Percentiles rank a stretch among this genome's conserved stretches.
These are phyloP conservation scores for Digitonthophagus gazella DNA, from an alignment of 2,888 invertebrate genomes.

Conservation along the genomic window DNA sequence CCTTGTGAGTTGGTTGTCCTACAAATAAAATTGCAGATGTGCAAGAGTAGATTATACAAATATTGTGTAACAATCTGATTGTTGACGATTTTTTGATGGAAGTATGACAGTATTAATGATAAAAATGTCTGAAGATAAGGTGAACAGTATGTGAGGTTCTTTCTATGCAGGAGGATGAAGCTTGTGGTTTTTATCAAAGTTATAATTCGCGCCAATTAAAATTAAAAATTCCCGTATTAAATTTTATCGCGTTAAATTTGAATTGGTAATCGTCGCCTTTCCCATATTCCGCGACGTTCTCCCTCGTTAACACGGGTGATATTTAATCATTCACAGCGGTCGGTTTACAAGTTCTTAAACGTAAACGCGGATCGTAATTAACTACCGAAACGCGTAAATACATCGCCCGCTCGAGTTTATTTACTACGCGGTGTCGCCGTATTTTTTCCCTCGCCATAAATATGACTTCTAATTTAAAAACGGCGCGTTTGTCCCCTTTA, in stretches of 20 bases:
- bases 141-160: background rate
- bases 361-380: background rate
- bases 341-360: background rate
- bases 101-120: background rate
- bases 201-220: background rate
- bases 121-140: background rate
- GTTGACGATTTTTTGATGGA: background rate
- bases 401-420: slow-evolving; percentile 1
- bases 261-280: background rate
- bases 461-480: slow-evolving; percentile 8
- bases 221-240: background rate
- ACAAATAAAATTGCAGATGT: background rate
- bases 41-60: background rate
- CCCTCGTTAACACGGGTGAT: background rate
- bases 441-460: background rate
- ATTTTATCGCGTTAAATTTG: background rate
- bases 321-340: background rate
- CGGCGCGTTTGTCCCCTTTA: slow-evolving; percentile 3
- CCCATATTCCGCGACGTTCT: background rate
- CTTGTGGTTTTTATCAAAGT: background rate
- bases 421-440: background rate
- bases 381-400: slow-evolving; percentile 2
- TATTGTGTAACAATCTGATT: background rate
- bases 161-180: background rate
- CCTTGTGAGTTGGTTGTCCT: too few species aligned